phyloP scores from a whole-genome alignment of 2,797 vertebrate species.

The Rachycentron canadum region DNA sequence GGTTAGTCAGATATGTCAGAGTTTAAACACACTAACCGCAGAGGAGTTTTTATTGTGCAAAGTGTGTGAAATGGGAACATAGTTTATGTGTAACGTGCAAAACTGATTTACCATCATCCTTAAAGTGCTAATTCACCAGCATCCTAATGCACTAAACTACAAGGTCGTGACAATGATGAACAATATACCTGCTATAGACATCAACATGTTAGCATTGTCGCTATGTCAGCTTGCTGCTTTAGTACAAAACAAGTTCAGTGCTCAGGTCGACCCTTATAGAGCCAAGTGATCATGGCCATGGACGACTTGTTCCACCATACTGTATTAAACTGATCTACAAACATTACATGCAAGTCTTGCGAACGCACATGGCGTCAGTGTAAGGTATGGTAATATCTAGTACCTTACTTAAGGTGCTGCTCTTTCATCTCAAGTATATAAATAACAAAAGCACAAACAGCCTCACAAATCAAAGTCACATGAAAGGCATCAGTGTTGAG shows the following conservation, averaged over 20 bases:
- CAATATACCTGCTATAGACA: background rate
- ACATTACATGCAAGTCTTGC: background rate
- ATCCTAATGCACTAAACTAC: background rate
- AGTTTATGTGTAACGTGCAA: background rate
- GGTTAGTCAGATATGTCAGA: conserved; percentile 15
- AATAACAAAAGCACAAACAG: conserved; percentile 9
- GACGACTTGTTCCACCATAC: background rate
- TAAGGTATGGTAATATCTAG: background rate
- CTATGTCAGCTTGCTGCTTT: background rate
- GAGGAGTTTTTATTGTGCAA: conserved; percentile 2
- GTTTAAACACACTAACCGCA: background rate
- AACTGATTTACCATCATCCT: background rate
- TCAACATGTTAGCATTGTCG: background rate
- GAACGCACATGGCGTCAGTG: background rate
- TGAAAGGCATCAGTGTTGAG: background rate
- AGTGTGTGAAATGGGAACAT: background rate
- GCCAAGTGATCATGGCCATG: background rate
- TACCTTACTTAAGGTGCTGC: background rate
- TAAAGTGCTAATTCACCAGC: background rate
- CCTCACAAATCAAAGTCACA: background rate
- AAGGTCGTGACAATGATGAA: background rate
- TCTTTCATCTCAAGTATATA: background rate
- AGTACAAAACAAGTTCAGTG: background rate
- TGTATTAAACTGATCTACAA: background rate
- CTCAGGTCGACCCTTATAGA: background rate